Base-by-base conservation (phyloP, 2,888 invertebrate species). In the Platycnemis pennipes region DNA sequence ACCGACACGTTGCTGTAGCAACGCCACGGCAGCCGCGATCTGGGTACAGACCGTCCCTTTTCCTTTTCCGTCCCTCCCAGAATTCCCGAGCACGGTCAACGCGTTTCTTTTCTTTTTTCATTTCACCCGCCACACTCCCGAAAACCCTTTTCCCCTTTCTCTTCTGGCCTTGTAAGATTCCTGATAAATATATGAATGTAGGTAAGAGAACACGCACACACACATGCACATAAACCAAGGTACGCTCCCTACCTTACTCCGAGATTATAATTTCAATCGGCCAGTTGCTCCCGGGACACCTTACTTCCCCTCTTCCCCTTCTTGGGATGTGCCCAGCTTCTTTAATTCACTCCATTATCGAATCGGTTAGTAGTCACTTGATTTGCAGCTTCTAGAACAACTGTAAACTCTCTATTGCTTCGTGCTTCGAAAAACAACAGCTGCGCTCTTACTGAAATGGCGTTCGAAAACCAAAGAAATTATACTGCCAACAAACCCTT, bases 191-290 rank as follows among this genome's bases (percentile, higher is more conserved):
- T 16, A 77, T 63, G 19, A 7, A n/a, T 22, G 22, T n/a, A 26
- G 63, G 26, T 26, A 63, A 22, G 26, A 26, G 22, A 2, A 22
- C 63, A 19, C 1, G 26, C 22, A 63, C 77, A 31, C 37, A 49
- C 13, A 77, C 77, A 37, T 3, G 37, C 31, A n/a, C n/a, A n/a
- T n/a, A n/a, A n/a, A n/a, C n/a, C n/a, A n/a, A n/a, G n/a, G n/a
- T n/a, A 49, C 31, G 37, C 31, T 37, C 77, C 22, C 26, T 37
- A 2, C 77, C 77, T 37, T 77, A 11, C 77, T 77, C 31, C 5
- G 37, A 77, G 77, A 77, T 77, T 31, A 77, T 77, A 77, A 77
- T 77, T 77, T 77, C 31, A 77, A 77, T 37, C 77, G 77, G 37
- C 77, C 77, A 77, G 77, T 77, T 77, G 77, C n/a, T 77, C 37